These are phyloP conservation scores for Julus scandinavius DNA, from an alignment of 2,888 invertebrate genomes.

Conservation along the genomic window DNA sequence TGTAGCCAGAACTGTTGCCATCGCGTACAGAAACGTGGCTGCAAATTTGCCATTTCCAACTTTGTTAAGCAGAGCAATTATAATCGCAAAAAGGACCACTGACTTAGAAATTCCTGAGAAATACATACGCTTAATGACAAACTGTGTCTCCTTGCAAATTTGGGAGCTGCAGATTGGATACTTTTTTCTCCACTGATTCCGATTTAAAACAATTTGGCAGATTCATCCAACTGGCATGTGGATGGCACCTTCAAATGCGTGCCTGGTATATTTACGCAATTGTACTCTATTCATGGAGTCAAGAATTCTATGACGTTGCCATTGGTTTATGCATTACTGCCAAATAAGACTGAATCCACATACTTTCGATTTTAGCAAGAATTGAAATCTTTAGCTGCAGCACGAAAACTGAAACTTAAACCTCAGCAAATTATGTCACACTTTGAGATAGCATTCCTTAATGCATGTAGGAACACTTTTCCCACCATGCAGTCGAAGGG, in stretches of 20 bases:
- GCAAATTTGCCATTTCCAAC: too few relatives aligned
- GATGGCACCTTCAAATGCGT: neutral
- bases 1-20: neutral
- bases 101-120: too few relatives aligned
- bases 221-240: neutral
- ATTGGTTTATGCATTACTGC: neutral
- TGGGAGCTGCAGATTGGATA: neutral
- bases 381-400: neutral
- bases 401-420: neutral
- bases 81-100: too few relatives aligned
- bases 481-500: too few relatives aligned
- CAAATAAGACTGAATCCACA: neutral
- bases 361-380: neutral
- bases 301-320: neutral
- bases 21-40: too few relatives aligned
- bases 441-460: neutral
- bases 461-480: neutral
- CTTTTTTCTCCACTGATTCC: neutral
- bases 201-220: too few relatives aligned
- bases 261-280: neutral
- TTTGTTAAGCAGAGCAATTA: too few relatives aligned
- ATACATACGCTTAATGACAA: too few relatives aligned
- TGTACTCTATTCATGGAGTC: neutral
- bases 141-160: neutral
- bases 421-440: neutral